Evolutionary conservation across 2,113 vertebrate genomes (phyloP).

Genomic region (Callaeas wilsoni): DNA sequence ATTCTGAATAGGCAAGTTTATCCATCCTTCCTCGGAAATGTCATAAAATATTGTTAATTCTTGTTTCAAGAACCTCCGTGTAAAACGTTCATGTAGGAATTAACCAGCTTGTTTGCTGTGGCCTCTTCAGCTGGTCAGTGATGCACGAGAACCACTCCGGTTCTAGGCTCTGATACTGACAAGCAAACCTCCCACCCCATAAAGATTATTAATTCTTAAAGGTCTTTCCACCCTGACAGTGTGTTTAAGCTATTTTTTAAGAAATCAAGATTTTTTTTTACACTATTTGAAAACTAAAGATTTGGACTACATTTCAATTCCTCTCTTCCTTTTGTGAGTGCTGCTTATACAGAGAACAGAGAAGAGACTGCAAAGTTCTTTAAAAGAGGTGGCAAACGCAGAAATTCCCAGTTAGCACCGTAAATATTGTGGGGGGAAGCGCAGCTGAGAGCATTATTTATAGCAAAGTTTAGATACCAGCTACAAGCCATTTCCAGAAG

Average conservation of each 20-base stretch:
- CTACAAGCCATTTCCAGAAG: conserved; percentile 12
- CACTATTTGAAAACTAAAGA: background rate
- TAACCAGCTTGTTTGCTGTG: background rate
- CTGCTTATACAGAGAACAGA: background rate
- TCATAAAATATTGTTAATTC: background rate
- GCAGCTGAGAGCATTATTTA: background rate
- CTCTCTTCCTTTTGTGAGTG: background rate
- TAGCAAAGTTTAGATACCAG: background rate
- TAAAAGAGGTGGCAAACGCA: background rate
- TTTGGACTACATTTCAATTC: background rate
- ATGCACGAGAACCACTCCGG: background rate
- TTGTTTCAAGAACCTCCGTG: background rate
- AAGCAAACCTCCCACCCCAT: background rate
- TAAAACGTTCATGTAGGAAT: background rate
- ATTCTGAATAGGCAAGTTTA: background rate
- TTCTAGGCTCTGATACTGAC: background rate
- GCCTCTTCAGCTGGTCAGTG: background rate
- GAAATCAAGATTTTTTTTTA: background rate
- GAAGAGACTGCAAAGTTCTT: background rate
- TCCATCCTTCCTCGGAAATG: background rate
- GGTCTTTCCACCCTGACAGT: background rate
- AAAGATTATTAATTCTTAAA: background rate
- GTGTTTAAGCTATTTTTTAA: background rate
- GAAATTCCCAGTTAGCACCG: background rate
- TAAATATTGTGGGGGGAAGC: background rate